phyloP scores from a whole-genome alignment of 2,113 vertebrate genomes.

The Callopanchax toddi region DNA sequence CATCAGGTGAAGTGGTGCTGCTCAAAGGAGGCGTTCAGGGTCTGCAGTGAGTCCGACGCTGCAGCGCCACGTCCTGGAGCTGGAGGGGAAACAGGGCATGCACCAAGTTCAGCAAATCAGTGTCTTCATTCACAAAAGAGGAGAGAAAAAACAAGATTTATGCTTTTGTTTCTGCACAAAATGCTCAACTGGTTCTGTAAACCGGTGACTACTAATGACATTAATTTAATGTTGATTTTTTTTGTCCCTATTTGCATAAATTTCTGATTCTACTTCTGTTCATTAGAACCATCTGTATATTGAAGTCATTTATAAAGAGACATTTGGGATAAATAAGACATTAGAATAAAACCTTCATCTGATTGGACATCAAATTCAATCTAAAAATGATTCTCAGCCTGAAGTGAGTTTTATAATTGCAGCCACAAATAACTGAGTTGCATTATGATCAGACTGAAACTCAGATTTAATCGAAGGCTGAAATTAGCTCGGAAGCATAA shows the following conservation, averaged over 20 bases:
- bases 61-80: conserved; percentile 59
- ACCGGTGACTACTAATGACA: too few species aligned
- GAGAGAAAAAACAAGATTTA: neutral
- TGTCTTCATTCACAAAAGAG: too few species aligned
- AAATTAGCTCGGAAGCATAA: neutral
- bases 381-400: neutral
- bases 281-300: neutral
- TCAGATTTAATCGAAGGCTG: conserved; percentile 1
- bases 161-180: neutral
- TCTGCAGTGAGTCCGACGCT: conserved; percentile 16
- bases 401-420: neutral
- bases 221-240: too few species aligned
- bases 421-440: neutral
- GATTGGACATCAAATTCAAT: too few species aligned
- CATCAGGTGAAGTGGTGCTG: conserved; percentile 41
- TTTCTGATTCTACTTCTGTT: neutral
- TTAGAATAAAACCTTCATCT: neutral
- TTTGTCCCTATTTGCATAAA: neutral
- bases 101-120: neutral
- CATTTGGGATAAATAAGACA: neutral
- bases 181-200: too few species aligned
- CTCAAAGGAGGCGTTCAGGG: conserved; percentile 1
- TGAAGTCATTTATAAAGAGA: neutral
- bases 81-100: neutral
- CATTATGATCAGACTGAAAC: neutral